phyloP scores from a whole-genome alignment of 2,888 invertebrate species.

The Leptinotarsa peninsularis region DNA sequence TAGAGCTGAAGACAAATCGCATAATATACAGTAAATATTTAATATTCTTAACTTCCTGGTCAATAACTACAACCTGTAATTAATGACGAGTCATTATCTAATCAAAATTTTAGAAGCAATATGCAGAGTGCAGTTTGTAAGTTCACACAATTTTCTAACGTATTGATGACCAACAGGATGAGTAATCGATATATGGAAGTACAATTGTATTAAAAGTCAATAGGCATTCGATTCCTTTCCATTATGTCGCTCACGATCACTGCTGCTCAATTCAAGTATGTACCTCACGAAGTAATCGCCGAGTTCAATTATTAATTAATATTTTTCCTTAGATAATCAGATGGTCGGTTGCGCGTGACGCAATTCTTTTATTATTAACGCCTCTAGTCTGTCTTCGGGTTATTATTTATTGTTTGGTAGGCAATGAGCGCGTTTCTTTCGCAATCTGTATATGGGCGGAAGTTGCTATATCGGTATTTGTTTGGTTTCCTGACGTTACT shows the following conservation, averaged over 20 bases:
- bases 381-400: slow-evolving; percentile 26
- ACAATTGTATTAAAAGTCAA: slow-evolving; percentile 4
- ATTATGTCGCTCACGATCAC: slow-evolving; percentile 17
- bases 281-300: slow-evolving; percentile 8
- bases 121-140: too few species aligned
- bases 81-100: too few species aligned
- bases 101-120: too few species aligned
- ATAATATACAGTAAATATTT: too few species aligned
- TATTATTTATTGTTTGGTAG: slow-evolving; percentile 34
- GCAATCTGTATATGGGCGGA: slow-evolving; percentile 39
- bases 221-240: slow-evolving; percentile 2
- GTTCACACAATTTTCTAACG: not conserved
- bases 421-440: slow-evolving; percentile 34
- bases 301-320: slow-evolving; percentile 28
- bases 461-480: slow-evolving; percentile 41
- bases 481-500: slow-evolving; percentile 37
- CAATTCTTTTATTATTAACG: slow-evolving; percentile 39
- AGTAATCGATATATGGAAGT: slow-evolving; percentile 1
- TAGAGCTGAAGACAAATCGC: too few species aligned
- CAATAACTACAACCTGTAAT: too few species aligned
- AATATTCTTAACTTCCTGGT: too few species aligned
- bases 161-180: not conserved
- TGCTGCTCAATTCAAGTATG: slow-evolving; percentile 5
- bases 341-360: slow-evolving; percentile 36
- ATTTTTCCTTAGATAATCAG: slow-evolving; percentile 22